phyloP scores from a whole-genome alignment of 64 coral and sea anemone species.

The Stichodactyla helianthus region DNA sequence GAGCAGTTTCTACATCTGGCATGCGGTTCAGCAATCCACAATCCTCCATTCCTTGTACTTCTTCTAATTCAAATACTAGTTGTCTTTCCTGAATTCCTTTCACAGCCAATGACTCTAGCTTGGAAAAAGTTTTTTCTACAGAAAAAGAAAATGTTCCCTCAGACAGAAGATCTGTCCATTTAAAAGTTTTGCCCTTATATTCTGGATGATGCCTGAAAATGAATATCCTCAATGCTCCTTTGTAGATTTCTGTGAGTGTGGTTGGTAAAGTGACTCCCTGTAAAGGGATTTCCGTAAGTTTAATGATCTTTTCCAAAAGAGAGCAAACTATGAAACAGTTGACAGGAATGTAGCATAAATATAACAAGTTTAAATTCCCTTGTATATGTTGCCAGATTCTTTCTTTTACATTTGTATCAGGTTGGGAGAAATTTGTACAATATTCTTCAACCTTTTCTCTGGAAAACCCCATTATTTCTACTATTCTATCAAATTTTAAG shows the following conservation, averaged over 20 bases:
- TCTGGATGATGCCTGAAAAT: constrained; percentile 37
- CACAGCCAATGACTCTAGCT: constrained; percentile 24
- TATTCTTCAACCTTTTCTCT: constrained; percentile 34
- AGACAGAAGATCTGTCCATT: not conserved
- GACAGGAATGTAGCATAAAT: too few relatives aligned
- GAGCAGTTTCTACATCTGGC: constrained; percentile 20
- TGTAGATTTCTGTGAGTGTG: too few relatives aligned
- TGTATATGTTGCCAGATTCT: constrained; percentile 45
- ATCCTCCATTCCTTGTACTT: constrained; percentile 39
- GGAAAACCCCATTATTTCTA: constrained; percentile 37
- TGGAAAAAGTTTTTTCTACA: constrained; percentile 23
- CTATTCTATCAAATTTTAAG: not conserved
- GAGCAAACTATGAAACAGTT: constrained; percentile 60
- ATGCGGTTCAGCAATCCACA: constrained; percentile 51
- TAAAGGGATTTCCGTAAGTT: not conserved
- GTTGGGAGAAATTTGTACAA: constrained; percentile 12
- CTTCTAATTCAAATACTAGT: constrained; percentile 42
- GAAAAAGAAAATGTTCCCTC: not conserved
- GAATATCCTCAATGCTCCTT: constrained; percentile 48
- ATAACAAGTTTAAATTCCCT: constrained; percentile 28
- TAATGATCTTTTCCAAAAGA: constrained; percentile 23
- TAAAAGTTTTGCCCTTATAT: constrained; percentile 5
- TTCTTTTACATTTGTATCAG: not conserved
- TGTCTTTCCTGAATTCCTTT: constrained; percentile 27
- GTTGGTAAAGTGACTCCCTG: constrained; percentile 16